Evolutionary conservation across 2,797 vertebrate genomes (phyloP), one percentile per base, ranked within the genome.

Genomic region (Eurystomus glaucurus): DNA sequence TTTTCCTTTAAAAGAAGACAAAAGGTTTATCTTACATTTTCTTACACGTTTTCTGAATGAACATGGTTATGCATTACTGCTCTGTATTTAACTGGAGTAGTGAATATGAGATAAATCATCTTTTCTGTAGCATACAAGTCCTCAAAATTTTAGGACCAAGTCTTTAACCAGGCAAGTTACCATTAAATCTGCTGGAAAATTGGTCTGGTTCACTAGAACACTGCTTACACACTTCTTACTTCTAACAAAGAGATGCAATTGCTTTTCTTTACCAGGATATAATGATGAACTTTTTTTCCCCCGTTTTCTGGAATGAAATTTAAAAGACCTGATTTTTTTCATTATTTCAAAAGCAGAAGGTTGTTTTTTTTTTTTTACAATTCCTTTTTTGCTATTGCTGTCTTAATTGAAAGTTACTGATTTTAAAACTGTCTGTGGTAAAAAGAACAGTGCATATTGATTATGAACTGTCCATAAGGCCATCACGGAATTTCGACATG

Each of bases 371-470:
- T 62, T 60, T 35, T 83, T 85, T n/a, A 29, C 18, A n/a, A 35
- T 25, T 68, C 1, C 51, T 61, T 41, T 81, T 92, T 90, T 94
- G 35, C 86, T 96, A 93, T 95, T 97, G 94, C 90, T 96, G 81
- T 89, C 37, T 94, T 80, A 52, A 64, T 57, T 92, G 31, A 92
- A 64, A 10, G n/a, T 62, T 28, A 76, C 52, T 85, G 71, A 79
- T 82, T 83, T 92, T 68, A 87, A 91, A 87, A 89, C 60, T 89
- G 28, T 72, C 60, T 55, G 41, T 31, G 37, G 50, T 86, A 91
- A 88, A 94, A 95, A 87, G 51, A 94, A 95, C 50, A 93, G 79
- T 96, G 94, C 92, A 91, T 93, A 92, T 70, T 92, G 62, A 66
- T 81, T 88, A 69, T 70, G 76, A 70, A 55, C 71, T 93, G 50